Evolutionary conservation across 1,140 invertebrate species (phyloP).

Genomic region (Oedothorax gibbosus): DNA sequence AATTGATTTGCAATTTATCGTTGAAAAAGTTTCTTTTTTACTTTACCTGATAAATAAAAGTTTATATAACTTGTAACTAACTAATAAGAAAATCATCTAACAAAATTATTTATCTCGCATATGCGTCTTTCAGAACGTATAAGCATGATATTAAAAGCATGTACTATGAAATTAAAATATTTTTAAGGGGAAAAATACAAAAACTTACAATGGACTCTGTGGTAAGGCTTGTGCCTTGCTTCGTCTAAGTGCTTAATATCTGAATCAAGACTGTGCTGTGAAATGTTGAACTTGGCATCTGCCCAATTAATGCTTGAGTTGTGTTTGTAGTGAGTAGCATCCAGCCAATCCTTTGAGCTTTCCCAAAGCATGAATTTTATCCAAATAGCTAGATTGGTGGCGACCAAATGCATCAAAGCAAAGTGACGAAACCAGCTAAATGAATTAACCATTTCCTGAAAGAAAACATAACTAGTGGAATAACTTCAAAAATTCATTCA

Average conservation of each 20-base stretch:
- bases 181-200: background rate
- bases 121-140: background rate
- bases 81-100: background rate
- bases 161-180: background rate
- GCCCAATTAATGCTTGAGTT: conserved; percentile 47
- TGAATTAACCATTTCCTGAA: conserved; percentile 62
- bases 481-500: background rate
- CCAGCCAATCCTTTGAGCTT: conserved; percentile 67
- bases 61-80: background rate
- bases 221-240: conserved; percentile 29
- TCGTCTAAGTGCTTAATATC: conserved; percentile 22
- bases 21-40: too few relatives aligned
- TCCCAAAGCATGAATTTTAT: conserved; percentile 75
- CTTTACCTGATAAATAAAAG: too few relatives aligned
- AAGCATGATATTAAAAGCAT: background rate
- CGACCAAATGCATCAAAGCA: conserved; percentile 75
- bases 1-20: too few relatives aligned
- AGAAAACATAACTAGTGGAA: background rate
- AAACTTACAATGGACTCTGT: conserved; percentile 44
- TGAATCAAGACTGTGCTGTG: conserved; percentile 56
- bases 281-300: conserved; percentile 40
- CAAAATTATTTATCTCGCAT: background rate
- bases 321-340: conserved; percentile 62
- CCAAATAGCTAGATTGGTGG: conserved; percentile 75
- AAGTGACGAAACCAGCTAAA: conserved; percentile 68